Conservation (phyloP, 1,140 invertebrate genomes). For the Bombyx mandarina region DNA sequence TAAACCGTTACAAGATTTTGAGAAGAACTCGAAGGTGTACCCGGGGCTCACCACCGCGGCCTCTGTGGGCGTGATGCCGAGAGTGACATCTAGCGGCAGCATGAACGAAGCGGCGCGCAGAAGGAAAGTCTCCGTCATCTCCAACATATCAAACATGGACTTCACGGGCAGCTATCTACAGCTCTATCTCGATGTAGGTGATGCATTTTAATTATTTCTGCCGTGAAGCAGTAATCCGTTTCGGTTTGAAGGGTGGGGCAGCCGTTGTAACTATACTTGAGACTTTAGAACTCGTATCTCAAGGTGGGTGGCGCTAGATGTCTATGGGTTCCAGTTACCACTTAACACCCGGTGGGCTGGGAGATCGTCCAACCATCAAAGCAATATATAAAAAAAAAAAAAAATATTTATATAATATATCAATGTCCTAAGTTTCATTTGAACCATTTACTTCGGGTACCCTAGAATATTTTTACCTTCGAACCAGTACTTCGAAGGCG, state of each 20-base stretch:
- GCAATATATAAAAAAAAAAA: neutral
- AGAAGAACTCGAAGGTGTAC: constrained; percentile 35
- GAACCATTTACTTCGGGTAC: too few relatives aligned
- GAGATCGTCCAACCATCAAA: too few relatives aligned
- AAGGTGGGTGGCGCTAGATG: too few relatives aligned
- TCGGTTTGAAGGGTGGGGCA: too few relatives aligned
- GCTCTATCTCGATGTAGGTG: constrained; percentile 73
- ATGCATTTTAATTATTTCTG: neutral
- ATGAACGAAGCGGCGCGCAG: constrained; percentile 65
- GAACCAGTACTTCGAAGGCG: too few relatives aligned
- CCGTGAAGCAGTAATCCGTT: too few relatives aligned
- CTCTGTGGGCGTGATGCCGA: constrained; percentile 68
- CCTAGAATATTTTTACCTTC: too few relatives aligned
- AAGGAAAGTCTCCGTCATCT: constrained; percentile 77
- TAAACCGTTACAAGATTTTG: constrained; percentile 70
- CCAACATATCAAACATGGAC: constrained; percentile 79
- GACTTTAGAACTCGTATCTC: too few relatives aligned
- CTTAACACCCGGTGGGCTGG: too few relatives aligned
- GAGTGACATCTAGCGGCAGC: constrained; percentile 68
- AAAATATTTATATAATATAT: too few relatives aligned
- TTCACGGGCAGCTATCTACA: constrained; percentile 79
- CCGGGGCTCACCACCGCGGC: constrained; percentile 57
- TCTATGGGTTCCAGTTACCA: neutral
- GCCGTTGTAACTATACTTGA: too few relatives aligned
- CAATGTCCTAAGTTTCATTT: too few relatives aligned